phyloP scores from a whole-genome alignment of 1,140 invertebrate species.

The Nasonia vitripennis region DNA sequence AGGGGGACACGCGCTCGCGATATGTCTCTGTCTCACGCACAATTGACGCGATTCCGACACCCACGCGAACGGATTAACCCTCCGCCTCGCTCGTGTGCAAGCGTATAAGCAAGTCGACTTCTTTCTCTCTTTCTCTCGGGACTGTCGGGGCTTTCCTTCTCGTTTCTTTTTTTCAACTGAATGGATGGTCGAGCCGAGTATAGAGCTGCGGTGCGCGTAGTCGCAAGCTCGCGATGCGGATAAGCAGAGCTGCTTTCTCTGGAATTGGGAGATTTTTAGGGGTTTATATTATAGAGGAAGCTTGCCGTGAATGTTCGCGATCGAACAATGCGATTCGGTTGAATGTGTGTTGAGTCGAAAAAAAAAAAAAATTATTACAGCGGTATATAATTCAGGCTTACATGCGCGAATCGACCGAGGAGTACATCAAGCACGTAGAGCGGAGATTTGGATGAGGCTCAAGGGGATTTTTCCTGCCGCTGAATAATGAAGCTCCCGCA shows the following conservation, averaged over 20 bases:
- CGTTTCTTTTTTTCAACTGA: not conserved
- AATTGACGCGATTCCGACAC: not conserved
- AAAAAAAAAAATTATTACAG: too few relatives aligned
- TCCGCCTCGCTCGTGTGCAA: not conserved
- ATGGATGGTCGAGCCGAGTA: not conserved
- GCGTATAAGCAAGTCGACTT: not conserved
- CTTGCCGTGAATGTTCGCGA: not conserved
- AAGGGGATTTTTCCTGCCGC: too few relatives aligned
- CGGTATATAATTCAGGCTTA: too few relatives aligned
- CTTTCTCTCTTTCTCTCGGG: not conserved
- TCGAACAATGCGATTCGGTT: too few relatives aligned
- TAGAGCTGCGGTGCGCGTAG: not conserved
- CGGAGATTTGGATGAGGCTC: too few relatives aligned
- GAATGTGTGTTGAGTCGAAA: too few relatives aligned
- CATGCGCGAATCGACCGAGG: too few relatives aligned
- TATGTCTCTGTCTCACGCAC: not conserved
- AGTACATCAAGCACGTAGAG: too few relatives aligned
- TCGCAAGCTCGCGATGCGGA: not conserved
- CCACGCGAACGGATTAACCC: not conserved
- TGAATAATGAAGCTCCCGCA: too few relatives aligned
- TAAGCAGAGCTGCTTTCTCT: not conserved
- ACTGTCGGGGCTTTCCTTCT: not conserved
- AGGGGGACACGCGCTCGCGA: not conserved
- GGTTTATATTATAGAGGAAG: not conserved
- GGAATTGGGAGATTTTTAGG: not conserved